These are phyloP conservation scores for Macaria notata DNA, from an alignment of 2,888 invertebrate genomes.

Conservation along the genomic window DNA sequence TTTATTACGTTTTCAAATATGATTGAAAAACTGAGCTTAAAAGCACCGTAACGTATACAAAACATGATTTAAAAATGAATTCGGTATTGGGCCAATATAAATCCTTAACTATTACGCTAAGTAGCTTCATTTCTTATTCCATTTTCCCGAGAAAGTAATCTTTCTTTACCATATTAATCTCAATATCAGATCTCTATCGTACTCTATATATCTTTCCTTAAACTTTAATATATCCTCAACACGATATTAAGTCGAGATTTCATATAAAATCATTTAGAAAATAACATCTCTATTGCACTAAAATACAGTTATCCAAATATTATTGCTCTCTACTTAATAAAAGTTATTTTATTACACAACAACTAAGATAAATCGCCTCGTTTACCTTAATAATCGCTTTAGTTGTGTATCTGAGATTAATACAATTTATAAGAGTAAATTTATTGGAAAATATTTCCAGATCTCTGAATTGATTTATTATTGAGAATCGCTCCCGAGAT, in stretches of 20 bases:
- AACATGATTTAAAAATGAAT: conserved; percentile 21
- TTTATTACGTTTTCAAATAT: not conserved
- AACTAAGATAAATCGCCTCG: conserved; percentile 40
- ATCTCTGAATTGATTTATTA: conserved; percentile 37
- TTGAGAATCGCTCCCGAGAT: conserved; percentile 60
- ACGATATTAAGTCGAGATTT: conserved; percentile 47
- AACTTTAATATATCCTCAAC: conserved; percentile 37
- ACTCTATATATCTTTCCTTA: conserved; percentile 50
- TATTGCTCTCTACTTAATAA: conserved; percentile 64
- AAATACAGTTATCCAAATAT: conserved; percentile 57
- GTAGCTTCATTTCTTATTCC: conserved; percentile 17
- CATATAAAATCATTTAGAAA: conserved; percentile 69
- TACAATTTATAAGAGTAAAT: conserved; percentile 12
- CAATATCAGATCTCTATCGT: conserved; percentile 77
- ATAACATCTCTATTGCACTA: conserved; percentile 79
- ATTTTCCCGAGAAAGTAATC: conserved; percentile 36
- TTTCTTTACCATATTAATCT: conserved; percentile 66
- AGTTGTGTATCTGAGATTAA: conserved; percentile 29
- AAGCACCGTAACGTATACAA: conserved; percentile 44
- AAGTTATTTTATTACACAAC: conserved; percentile 55
- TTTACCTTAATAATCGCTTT: conserved; percentile 31
- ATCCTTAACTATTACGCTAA: conserved; percentile 19
- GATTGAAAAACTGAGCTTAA: conserved; percentile 2
- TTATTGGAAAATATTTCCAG: conserved; percentile 32
- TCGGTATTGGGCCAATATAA: conserved; percentile 11